Conservation (phyloP, 1,140 invertebrate species). For the Bombus pyrosoma region DNA sequence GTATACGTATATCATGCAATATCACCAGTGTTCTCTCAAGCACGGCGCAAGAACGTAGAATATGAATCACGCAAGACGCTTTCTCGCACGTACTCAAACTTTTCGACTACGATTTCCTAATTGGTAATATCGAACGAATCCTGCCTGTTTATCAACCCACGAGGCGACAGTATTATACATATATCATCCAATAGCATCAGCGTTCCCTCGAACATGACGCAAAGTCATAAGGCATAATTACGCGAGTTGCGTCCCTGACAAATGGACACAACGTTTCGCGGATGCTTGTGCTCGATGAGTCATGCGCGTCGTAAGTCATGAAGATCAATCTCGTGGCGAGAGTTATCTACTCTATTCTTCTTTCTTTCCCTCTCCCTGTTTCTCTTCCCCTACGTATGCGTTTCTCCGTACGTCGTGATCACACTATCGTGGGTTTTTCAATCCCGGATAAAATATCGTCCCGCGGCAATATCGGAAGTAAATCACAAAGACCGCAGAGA, state of each 20-base stretch:
- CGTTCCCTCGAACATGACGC: background rate
- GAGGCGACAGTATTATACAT: background rate
- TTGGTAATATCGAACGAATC: background rate
- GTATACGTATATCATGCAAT: too few relatives aligned
- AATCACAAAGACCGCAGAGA: conserved; percentile 65
- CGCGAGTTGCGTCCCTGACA: background rate
- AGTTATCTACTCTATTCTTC: conserved; percentile 4
- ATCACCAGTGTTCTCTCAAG: too few relatives aligned
- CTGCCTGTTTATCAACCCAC: background rate
- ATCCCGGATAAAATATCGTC: conserved; percentile 64
- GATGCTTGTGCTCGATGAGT: conserved; percentile 45
- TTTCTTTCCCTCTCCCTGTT: background rate
- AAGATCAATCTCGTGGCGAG: conserved; percentile 59
- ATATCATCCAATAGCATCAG: background rate
- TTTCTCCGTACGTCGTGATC: conserved; percentile 46
- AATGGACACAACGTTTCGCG: background rate
- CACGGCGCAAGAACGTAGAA: too few relatives aligned
- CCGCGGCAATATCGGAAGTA: conserved; percentile 67
- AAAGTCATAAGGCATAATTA: conserved; percentile 15
- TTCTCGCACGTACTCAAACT: too few relatives aligned
- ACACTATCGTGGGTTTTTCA: conserved; percentile 60
- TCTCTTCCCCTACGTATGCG: background rate
- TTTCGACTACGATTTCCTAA: too few relatives aligned
- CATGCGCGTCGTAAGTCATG: conserved; percentile 57
- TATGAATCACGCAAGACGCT: too few relatives aligned